These are phyloP conservation scores for Pomacea maculata DNA, from an alignment of 1,140 invertebrate species.

Conservation along the genomic window DNA sequence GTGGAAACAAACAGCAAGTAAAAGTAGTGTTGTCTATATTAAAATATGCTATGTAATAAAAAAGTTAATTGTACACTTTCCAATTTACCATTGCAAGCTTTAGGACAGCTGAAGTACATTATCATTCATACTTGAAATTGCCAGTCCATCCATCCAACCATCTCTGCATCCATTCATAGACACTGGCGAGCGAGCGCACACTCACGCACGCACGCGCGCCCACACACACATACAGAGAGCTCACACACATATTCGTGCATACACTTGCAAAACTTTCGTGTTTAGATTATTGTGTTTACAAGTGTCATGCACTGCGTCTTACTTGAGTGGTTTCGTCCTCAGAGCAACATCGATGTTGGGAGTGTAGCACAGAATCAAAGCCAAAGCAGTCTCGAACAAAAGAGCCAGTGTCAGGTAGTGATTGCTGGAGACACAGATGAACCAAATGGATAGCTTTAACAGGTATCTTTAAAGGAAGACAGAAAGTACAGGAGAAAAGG, in stretches of 20 bases:
- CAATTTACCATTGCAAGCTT: no score
- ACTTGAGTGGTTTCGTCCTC: slow-evolving; percentile 64
- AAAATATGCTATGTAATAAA: no score
- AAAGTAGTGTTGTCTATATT: no score
- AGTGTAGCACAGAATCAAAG: slow-evolving; percentile 62
- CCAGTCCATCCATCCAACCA: no score
- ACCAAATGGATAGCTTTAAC: background rate
- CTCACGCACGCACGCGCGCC: background rate
- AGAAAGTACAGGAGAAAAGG: background rate
- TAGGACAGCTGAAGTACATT: no score
- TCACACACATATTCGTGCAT: background rate
- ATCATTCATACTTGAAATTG: no score
- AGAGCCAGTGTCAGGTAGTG: slow-evolving; percentile 64
- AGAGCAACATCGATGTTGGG: slow-evolving; percentile 65
- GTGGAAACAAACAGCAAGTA: no score
- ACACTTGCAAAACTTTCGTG: no score
- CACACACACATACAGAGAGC: background rate
- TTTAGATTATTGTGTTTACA: background rate
- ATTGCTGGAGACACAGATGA: slow-evolving; percentile 53
- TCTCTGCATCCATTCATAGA: no score
- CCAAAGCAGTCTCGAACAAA: slow-evolving; percentile 66
- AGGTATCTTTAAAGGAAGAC: background rate
- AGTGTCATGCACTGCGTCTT: slow-evolving; percentile 14
- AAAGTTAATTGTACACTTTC: no score
- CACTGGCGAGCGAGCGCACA: no score